Evolutionary conservation across 2,113 vertebrate genomes (phyloP), one percentile per base, ranked within the genome.

Genomic region (Nothobranchius furzeri): DNA sequence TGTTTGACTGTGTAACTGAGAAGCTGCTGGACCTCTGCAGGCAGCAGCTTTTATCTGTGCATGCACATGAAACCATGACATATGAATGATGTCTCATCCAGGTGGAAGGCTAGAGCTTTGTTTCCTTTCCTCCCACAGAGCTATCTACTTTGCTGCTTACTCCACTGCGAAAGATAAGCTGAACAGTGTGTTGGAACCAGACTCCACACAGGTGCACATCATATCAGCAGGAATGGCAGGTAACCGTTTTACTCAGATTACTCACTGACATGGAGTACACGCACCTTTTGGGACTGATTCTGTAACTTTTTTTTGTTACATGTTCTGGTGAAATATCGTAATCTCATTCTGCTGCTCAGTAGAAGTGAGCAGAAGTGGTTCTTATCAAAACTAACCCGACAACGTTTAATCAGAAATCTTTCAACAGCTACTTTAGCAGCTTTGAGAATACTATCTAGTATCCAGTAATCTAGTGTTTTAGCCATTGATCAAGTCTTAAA

Each of bases 111-210:
- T 1, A 50, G n/a, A 65, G 10, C 60, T 1, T 9, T 20, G 4
- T 37, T 50, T n/a, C 30, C 48, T 60, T 37, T 1, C 49, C 58
- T 9, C 61, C 59, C 37, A 70, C 90, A 99, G 97, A 91, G 98
- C 98, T 0, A 98, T 99, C 90, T 99, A 99, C 86, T 99, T 99
- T 90, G 97, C 95, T 87, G 96, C 97, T 76, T 99, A 99, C 85
- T 99, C 98, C 74, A 94, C 93, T 76, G 94, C 95, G 88, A 99
- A 99, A 91, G 97, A 99, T 88, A 95, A 90, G 76, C 84, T 98
- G 90, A 99, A 96, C 75, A 85, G 36, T 66, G 74, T 98, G 73
- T 92, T 98, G 84, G 94, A 94, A 84, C 94, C 96, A 10, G 96
- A 99, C 89, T 97, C 98, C 82, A 96, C 92, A 57, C 95, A 94